Base-by-base conservation (phyloP, 2,113 vertebrate species). In the Protobothrops mucrosquamatus region DNA sequence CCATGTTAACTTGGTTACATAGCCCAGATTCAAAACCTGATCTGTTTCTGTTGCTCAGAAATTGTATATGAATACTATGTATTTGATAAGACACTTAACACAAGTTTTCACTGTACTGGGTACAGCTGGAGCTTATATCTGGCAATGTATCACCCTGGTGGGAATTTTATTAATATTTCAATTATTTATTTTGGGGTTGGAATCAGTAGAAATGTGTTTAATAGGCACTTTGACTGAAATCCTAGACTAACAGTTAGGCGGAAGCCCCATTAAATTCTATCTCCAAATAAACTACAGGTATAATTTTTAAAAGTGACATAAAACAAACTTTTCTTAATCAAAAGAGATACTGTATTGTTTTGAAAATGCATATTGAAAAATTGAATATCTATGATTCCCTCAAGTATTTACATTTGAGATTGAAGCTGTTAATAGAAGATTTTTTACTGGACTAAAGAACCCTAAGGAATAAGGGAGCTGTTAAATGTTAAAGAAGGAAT, bases 11-110 rank as follows among this genome's bases (percentile, higher is more conserved):
- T 90, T 85, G 57, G 91, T 95, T 91, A 88, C 93, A 94, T 93
- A 96, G 87, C 69, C 61, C 52, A 90, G 89, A 89, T 61, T 94
- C 93, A 94, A 94, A 93, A 90, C 55, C 95, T 93, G n/a, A 92
- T 96, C 43, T 95, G 89, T 97, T 4, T 96, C 3, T 90, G 92
- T 96, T 97, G 97, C 97, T 95, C 96, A 97, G 92, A 93, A 96
- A 91, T 91, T 96, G 92, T 94, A 92, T 96, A 96, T 97, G 61
- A 98, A 98, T 98, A 97, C 97, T 97, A 90, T 98, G 97, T 98
- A 97, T 98, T 98, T 96, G 94, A 29, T 39, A 52, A 52, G 11
- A 52, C 14, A 87, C 34, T 52, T 87, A 87, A 52, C 14, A 90
- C 81, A 90, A 90, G 56, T 90, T 57, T 93, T 90, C 51, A 20